These are phyloP conservation scores for Chrysolina americana DNA, from an alignment of 2,888 invertebrate genomes.

Conservation along the genomic window DNA sequence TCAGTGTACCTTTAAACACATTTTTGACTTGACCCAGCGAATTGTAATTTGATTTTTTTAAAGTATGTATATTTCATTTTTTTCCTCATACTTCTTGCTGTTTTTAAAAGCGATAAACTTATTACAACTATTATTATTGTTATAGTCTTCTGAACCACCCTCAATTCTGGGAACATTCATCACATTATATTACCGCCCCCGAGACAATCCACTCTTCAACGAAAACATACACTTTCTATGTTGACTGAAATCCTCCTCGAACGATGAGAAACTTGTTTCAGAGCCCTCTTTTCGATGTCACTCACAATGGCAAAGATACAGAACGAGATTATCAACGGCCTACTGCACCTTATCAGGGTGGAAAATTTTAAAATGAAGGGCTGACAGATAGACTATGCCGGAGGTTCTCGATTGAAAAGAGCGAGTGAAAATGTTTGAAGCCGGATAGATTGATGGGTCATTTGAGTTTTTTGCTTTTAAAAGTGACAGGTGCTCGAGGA, in stretches of 20 bases:
- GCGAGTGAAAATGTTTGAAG: constrained; percentile 31
- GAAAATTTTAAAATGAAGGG: constrained; percentile 44
- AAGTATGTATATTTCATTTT: too few species aligned
- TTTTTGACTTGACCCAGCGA: too few species aligned
- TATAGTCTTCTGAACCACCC: too few species aligned
- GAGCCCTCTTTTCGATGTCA: not conserved
- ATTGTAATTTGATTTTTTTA: too few species aligned
- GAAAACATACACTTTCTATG: not conserved
- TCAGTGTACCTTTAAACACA: too few species aligned
- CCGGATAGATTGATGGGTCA: constrained; percentile 45
- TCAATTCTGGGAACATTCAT: too few species aligned
- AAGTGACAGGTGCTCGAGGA: constrained; percentile 39
- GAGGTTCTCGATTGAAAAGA: constrained; percentile 38
- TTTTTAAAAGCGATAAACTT: too few species aligned
- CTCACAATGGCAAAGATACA: constrained; percentile 40
- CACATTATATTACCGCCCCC: too few species aligned
- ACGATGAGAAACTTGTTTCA: not conserved
- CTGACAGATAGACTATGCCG: constrained; percentile 40
- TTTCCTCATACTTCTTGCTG: too few species aligned
- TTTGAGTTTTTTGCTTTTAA: constrained; percentile 36
- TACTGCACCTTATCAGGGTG: constrained; percentile 46
- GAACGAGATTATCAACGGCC: constrained; percentile 45
- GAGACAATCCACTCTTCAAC: not conserved
- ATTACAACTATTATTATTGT: too few species aligned
- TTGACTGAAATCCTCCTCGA: not conserved